Base-by-base conservation (phyloP, 35 echinoderm and acorn worm species). In the Patiria miniata region DNA sequence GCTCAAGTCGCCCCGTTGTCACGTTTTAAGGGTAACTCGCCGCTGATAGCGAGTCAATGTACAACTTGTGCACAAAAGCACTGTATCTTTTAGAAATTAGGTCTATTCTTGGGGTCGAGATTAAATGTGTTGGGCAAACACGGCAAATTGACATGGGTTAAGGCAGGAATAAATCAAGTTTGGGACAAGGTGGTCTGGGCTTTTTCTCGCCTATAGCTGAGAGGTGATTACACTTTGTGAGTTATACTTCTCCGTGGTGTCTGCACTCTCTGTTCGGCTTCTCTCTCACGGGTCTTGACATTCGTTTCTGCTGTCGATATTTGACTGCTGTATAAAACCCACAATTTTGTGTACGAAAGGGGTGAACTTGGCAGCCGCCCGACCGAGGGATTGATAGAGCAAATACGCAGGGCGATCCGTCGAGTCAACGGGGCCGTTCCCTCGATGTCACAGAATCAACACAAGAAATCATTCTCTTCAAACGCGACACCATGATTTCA, bases 111-210 rank as follows among this genome's bases (percentile, higher is more conserved):
- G 65, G 65, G 65, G 65, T 36, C 15, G 65, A 73, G 65, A 73
- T 73, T 73, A 73, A 73, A 73, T 73, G 65, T 73, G 65, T 73
- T 73, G 65, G 65, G 65, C 65, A 73, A 73, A 73, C 65, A 73
- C 26, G 26, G 23, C 65, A 73, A 73, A 73, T 73, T 73, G 65
- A 73, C 65, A 23, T 30, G 22, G 65, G 65, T 73, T 73, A 73
- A 34, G 23, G 34, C 26, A 73, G 65, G 65, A 73, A 73, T 73
- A 73, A 73, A 73, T 73, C 65, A 73, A 73, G 65, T 32, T 73
- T 34, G 65, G 26, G 65, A 23, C 2, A 73, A 73, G 65, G 65
- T 73, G 65, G 65, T 2, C 65, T 32, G 65, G 34, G 42, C 42
- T 47, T 47, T 47, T 47, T 47, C 42, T 47, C 42, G 42, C 42